Base-by-base conservation (phyloP, 2,113 vertebrate genomes). In the Cryptotis parvus region DNA sequence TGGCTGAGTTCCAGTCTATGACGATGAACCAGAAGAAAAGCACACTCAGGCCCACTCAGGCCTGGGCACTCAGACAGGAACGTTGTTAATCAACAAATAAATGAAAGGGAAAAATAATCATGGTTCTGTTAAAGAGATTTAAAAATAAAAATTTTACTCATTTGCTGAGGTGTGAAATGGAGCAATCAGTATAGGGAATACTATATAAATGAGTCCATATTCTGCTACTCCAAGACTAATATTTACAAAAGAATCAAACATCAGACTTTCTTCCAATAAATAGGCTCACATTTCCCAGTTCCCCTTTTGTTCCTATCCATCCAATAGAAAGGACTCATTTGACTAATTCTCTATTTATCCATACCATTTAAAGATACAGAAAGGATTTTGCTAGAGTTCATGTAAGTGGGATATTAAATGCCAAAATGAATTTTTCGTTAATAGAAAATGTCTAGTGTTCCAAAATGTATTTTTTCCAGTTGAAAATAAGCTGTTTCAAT, bases 401-500 rank as follows among this genome's bases (percentile, higher is more conserved):
- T 66, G 45, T 22, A 80, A 80, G 29, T 29, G n/a, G 43, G 24
- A 76, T 33, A 11, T 14, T 80, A 68, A 80, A 68, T 58, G 76
- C 78, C 80, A 66, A 43, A 83, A 91, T 43, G 41, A 35, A 80
- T 80, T 91, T 75, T 26, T 80, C 45, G 45, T 33, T 1, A 29
- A 84, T 61, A 89, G 45, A 91, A 69, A 86, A 1, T 24, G 76
- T 39, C 35, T 27, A 63, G 5, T 3, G 29, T 11, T 77, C 35
- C n/a, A 14, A 18, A 24, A 35, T 49, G 61, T 61, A 87, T 37
- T 58, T 69, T 89, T 41, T n/a, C 35, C 63, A 58, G 52, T 70
- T 41, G 63, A 69, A 93, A 90, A 31, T n/a, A 79, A 89, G 68
- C 6, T 15, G 18, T 58, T 75, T 18, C 12, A 81, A 69, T 79